Evolutionary conservation across 2,797 vertebrate genomes (phyloP), one percentile per base, ranked within the genome.

Genomic region (Anabacerthia variegaticeps): DNA sequence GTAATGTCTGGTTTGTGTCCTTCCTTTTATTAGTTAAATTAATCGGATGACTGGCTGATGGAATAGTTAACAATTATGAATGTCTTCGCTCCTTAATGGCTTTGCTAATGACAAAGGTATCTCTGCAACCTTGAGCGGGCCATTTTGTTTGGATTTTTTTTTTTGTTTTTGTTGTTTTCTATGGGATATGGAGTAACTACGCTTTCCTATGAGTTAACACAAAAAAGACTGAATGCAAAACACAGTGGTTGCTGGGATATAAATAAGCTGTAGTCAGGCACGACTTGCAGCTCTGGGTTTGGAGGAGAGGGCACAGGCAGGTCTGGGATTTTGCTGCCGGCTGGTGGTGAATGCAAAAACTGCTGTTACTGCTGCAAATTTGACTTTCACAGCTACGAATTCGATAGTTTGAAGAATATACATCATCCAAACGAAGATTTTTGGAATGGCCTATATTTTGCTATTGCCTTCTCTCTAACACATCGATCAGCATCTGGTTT

Each of bases 321-420:
- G 6, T 7, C 67, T 63, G 6, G 93, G 87, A 43, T 58, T 94
- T 37, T 97, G 93, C 96, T 97, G 97, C 98, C 97, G 79, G 56
- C 97, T 98, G 91, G 84, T 95, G 98, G 97, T 27, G 72, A 55
- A 69, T n/a, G 58, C 2, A 32, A 32, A 87, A 75, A 66, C 81
- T 82, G 46, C 85, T 43, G 10, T 30, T 82, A 9, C 24, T 48
- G 63, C 90, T 59, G 49, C 17, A 39, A 72, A 37, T 22, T 2
- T 6, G 7, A 1, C 22, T 46, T 27, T 3, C 23, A 7, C 1
- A 5, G 30, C 75, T 27, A 2, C 59, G 10, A 14, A 43, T 9
- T 17, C 2, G 7, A 17, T 44, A 34, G 10, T 8, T 71, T 69
- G 67, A 43, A 44, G 58, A 58, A 12, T 1, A 6, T 11, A 2